Evolutionary conservation across 1,140 invertebrate species (phyloP).

Genomic region (Aplysia californica): DNA sequence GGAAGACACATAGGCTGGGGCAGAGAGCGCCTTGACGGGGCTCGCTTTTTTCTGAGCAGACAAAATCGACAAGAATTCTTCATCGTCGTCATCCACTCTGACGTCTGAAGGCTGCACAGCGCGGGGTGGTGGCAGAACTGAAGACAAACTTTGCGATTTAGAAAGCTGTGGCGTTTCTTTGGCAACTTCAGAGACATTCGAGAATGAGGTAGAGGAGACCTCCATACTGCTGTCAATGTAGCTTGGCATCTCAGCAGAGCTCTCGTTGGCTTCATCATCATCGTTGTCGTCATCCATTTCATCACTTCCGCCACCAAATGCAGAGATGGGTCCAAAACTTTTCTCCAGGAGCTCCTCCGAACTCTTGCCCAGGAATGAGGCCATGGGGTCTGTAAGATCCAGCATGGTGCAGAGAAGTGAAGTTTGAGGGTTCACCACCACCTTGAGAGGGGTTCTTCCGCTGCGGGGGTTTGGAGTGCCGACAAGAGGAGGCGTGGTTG

Average conservation of each 20-base stretch:
- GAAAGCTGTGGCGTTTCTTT: background rate
- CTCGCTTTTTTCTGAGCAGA: slow-evolving; percentile 23
- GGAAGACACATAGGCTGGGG: too few relatives aligned
- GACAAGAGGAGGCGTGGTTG: slow-evolving; percentile 73
- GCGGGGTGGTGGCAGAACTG: background rate
- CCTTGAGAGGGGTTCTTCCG: background rate
- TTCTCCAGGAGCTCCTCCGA: slow-evolving; percentile 26
- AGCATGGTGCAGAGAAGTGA: slow-evolving; percentile 83
- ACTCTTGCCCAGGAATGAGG: slow-evolving; percentile 57
- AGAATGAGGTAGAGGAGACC: slow-evolving; percentile 10
- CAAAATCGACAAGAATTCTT: slow-evolving; percentile 28
- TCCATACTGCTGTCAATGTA: slow-evolving; percentile 33
- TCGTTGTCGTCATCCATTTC: slow-evolving; percentile 32
- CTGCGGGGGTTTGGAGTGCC: background rate
- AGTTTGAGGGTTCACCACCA: slow-evolving; percentile 82
- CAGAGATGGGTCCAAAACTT: background rate
- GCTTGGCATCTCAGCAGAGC: slow-evolving; percentile 35
- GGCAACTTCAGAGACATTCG: background rate
- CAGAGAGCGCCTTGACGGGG: too few relatives aligned
- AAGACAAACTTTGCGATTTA: background rate
- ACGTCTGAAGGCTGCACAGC: background rate
- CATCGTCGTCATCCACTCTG: slow-evolving; percentile 26
- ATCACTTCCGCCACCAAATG: slow-evolving; percentile 19
- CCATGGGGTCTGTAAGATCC: slow-evolving; percentile 80
- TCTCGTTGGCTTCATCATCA: slow-evolving; percentile 33